Evolutionary conservation across 2,113 vertebrate genomes (phyloP), one percentile per base, ranked within the genome.

Genomic region (Bungarus multicinctus): DNA sequence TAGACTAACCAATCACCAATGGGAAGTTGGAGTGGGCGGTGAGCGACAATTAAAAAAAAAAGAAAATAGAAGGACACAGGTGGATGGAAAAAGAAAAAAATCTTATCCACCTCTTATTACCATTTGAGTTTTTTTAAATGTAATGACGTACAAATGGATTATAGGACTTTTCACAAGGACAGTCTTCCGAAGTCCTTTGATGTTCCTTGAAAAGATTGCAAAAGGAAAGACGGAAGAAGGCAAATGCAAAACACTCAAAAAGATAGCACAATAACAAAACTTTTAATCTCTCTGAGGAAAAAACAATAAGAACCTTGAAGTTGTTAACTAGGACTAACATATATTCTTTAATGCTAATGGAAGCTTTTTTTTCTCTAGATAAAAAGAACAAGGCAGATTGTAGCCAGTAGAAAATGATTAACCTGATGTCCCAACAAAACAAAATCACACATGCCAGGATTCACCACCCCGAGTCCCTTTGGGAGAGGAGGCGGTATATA

Each of bases 21-120:
- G 30, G 94, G 93, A 95, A 95, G 88, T 7, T 47, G 10, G 34
- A 12, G 20, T 57, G 45, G 34, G n/a, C 52, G 39, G 81, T 10
- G 7, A 39, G 47, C 23, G 85, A 87, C 45, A 27, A 87, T 52
- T 5, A 60, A 60, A 12, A 12, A 2, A 4, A 20, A 12, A 88
- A 50, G 23, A 11, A n/a, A 54, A 18, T 22, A 54, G 30, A 27
- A 34, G 50, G 30, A 34, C 87, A 18, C 30, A 54, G 30, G 87
- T 54, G 86, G 47, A 52, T 87, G 47, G 27, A n/a, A 25, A 43
- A 30, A 34, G 14, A 20, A 22, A 9, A 89, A 87, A 34, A 34
- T 81, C 45, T 11, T 39, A 6, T 30, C 11, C 64, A 20, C 52
- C 3, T 30, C 23, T 89, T 27, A 12, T 27, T 92, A 55, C 87